A percentile compares a stretch with the other conserved stretches of the same genome.
Evolutionary conservation across 2,888 invertebrate genomes (phyloP).

Genomic region (Drosophila leonis): DNA sequence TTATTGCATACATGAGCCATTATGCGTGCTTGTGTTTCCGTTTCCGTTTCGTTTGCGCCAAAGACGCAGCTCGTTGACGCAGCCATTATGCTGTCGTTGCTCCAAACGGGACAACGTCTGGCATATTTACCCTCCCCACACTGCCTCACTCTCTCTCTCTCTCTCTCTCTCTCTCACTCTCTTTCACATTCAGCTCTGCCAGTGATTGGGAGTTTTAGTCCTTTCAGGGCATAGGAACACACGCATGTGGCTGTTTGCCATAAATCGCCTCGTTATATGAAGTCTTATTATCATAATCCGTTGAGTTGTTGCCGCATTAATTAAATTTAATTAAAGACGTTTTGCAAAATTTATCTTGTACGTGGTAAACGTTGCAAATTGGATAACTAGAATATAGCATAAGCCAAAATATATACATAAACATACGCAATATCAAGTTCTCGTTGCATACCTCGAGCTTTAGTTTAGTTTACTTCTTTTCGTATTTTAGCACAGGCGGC

Average conservation of each 20-base stretch:
- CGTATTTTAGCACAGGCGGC: background rate
- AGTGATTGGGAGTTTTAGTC: constrained; percentile 22
- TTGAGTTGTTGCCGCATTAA: constrained; percentile 82
- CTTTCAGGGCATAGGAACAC: constrained; percentile 11
- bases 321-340: constrained; percentile 84
- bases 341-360: constrained; percentile 73
- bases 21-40: constrained; percentile 74
- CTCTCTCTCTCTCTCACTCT: background rate
- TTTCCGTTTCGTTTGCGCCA: constrained; percentile 38
- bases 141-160: background rate
- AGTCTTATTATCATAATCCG: constrained; percentile 83
- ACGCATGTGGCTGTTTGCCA: constrained; percentile 60
- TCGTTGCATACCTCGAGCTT: background rate
- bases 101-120: constrained; percentile 62
- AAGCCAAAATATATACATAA: constrained; percentile 10
- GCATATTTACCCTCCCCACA: constrained; percentile 5
- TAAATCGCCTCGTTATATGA: constrained; percentile 75
- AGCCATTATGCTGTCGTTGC: constrained; percentile 75
- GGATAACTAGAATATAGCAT: constrained; percentile 32
- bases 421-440: constrained; percentile 4
- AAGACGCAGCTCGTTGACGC: constrained; percentile 76
- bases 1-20: constrained; percentile 83
- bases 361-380: constrained; percentile 73
- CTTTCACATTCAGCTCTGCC: background rate
- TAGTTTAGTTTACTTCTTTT: background rate